Conservation (phyloP, 2,113 vertebrate genomes). For the Neotoma lepida region DNA sequence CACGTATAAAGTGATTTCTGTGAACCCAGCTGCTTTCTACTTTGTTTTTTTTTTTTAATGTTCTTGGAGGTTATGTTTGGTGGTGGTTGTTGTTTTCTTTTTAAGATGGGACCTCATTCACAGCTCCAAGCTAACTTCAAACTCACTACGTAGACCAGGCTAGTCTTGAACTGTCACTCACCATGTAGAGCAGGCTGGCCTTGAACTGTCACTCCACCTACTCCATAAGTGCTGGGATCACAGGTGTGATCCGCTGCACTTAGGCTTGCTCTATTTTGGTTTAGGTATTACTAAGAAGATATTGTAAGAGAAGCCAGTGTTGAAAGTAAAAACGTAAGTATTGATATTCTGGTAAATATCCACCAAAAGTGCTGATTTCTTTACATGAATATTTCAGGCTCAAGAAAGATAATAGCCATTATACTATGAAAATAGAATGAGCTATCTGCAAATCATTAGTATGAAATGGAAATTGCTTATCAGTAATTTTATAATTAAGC, state of each 20-base stretch:
- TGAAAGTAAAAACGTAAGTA: slow-evolving; percentile 36
- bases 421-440: slow-evolving; percentile 18
- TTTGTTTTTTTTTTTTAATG: not conserved
- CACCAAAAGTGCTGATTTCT: not conserved
- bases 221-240: not conserved
- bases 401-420: slow-evolving; percentile 40
- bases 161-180: too few relatives aligned
- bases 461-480: slow-evolving; percentile 4
- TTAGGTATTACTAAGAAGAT: slow-evolving; percentile 38
- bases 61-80: not conserved
- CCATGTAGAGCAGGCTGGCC: too few relatives aligned
- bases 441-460: slow-evolving; percentile 37
- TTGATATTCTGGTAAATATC: not conserved
- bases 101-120: not conserved
- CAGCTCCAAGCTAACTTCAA: not conserved
- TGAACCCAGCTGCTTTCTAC: not conserved
- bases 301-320: slow-evolving; percentile 2
- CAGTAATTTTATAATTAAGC: slow-evolving; percentile 39
- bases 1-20: not conserved
- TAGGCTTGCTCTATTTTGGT: not conserved
- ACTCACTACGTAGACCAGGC: too few relatives aligned
- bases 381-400: slow-evolving; percentile 32
- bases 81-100: not conserved
- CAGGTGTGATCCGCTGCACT: accelerated
- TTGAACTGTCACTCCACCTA: not conserved